phyloP scores from a whole-genome alignment of 2,113 vertebrate genomes.

The Podarcis cretensis region DNA sequence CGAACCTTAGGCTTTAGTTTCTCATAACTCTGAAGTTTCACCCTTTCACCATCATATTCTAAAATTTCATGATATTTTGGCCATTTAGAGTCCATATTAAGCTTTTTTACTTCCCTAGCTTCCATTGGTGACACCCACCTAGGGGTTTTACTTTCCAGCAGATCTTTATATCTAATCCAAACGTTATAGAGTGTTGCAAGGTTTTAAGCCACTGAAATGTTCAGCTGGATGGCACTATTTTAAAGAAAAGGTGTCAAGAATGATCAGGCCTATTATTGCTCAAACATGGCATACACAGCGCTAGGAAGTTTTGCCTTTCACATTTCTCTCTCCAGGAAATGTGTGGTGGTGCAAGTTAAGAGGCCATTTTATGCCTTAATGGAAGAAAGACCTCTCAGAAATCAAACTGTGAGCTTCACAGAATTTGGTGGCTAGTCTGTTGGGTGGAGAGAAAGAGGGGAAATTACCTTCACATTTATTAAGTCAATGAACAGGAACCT shows the following conservation, averaged over 20 bases:
- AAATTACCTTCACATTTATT: constrained; percentile 30
- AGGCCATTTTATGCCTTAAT: constrained; percentile 27
- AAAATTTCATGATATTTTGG: too few relatives aligned
- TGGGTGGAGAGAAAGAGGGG: too few relatives aligned
- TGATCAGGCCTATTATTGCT: neutral
- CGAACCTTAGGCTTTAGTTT: too few relatives aligned
- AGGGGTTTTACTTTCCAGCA: too few relatives aligned
- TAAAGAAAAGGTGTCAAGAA: rapidly evolving
- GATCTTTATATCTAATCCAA: too few relatives aligned
- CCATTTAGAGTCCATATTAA: too few relatives aligned
- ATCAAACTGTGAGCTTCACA: constrained; percentile 28
- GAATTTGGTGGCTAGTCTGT: rapidly evolving
- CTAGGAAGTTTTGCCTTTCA: constrained; percentile 1
- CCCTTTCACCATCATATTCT: too few relatives aligned
- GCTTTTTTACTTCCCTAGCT: too few relatives aligned
- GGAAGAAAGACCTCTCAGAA: constrained; percentile 40
- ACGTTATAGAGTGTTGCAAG: neutral
- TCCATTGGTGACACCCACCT: too few relatives aligned
- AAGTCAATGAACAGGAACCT: constrained; percentile 16
- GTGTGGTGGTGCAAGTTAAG: neutral
- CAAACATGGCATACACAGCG: rapidly evolving
- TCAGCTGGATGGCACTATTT: neutral
- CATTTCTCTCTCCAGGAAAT: constrained; percentile 15
- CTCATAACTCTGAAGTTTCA: too few relatives aligned
- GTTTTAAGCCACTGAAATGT: neutral